Evolutionary conservation across 2,888 invertebrate species (phyloP).

Genomic region (Dryomyza anilis): DNA sequence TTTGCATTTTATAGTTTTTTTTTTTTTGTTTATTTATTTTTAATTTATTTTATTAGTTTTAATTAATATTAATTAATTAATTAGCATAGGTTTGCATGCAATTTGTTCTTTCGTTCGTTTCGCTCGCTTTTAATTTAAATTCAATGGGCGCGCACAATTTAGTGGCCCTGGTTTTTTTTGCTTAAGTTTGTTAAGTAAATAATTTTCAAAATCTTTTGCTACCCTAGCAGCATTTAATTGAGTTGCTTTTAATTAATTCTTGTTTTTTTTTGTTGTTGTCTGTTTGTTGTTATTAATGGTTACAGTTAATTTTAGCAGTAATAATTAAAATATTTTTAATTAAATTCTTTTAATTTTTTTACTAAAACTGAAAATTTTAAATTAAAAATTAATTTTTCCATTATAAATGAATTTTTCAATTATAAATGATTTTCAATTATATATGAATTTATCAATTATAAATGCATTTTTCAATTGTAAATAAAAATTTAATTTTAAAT

Average conservation of each 20-base stretch:
- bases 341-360: constrained; percentile 1
- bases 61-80: constrained; percentile 1
- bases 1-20: background rate
- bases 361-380: background rate
- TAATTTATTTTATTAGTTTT: background rate
- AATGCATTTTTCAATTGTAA: background rate
- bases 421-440: background rate
- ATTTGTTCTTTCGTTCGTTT: background rate
- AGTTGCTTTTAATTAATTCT: background rate
- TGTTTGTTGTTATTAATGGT: no score
- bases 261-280: no score
- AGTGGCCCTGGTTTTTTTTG: background rate
- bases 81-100: background rate
- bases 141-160: no score
- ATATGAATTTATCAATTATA: background rate
- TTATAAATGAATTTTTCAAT: background rate
- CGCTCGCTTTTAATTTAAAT: no score
- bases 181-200: constrained; percentile 6
- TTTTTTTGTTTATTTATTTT: constrained; percentile 8
- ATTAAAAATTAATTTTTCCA: background rate
- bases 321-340: no score
- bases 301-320: no score
- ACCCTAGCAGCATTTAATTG: constrained; percentile 1
- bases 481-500: no score
- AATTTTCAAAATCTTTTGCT: background rate